Conservation (phyloP, 2,888 invertebrate genomes). For the Rhogogaster chlorosoma region DNA sequence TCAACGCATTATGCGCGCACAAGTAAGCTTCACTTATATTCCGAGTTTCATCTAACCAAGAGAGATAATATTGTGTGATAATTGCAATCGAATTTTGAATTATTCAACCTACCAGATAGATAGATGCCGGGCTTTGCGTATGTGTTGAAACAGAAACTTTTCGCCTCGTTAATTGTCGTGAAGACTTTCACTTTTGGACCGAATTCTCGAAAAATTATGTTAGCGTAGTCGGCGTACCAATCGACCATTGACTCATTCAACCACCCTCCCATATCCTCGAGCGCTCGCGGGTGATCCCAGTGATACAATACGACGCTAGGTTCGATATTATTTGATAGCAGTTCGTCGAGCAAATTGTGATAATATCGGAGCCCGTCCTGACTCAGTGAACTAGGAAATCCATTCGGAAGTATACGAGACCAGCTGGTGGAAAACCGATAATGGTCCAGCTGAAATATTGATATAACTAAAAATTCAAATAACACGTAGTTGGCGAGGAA, state of each 20-base stretch:
- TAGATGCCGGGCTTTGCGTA: constrained; percentile 78
- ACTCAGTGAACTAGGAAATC: constrained; percentile 81
- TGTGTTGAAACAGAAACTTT: constrained; percentile 80
- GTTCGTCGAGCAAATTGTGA: constrained; percentile 86
- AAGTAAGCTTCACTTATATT: constrained; percentile 80
- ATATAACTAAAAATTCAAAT: not conserved
- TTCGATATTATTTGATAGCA: constrained; percentile 81
- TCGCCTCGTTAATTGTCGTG: constrained; percentile 89
- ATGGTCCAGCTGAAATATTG: constrained; percentile 60
- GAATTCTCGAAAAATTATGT: constrained; percentile 81
- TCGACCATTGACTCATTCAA: constrained; percentile 84
- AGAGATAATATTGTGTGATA: not conserved
- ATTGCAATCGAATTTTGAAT: not conserved
- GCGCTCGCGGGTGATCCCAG: constrained; percentile 80
- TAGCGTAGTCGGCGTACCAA: constrained; percentile 83
- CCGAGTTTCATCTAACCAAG: not conserved
- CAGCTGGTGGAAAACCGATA: constrained; percentile 64
- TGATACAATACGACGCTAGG: constrained; percentile 82
- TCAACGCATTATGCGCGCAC: constrained; percentile 86
- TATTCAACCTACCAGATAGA: constrained; percentile 46
- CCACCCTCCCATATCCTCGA: constrained; percentile 86
- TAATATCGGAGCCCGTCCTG: constrained; percentile 88
- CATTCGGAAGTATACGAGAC: constrained; percentile 65
- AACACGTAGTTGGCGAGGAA: not conserved
- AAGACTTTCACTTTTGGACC: constrained; percentile 84